These are phyloP conservation scores for Tyto alba DNA, from an alignment of 2,113 vertebrate genomes.

Conservation along the genomic window DNA sequence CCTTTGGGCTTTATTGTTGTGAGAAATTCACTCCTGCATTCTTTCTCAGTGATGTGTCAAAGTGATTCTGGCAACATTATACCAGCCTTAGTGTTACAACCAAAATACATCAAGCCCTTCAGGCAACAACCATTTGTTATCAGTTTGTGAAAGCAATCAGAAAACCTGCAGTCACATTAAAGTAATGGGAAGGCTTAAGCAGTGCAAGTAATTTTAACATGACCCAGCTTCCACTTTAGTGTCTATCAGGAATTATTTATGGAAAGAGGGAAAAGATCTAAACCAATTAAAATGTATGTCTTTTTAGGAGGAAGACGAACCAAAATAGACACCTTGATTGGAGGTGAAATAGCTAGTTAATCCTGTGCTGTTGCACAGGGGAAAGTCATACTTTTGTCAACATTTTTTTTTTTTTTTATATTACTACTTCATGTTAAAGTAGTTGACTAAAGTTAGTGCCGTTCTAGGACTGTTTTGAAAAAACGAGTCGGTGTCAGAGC, in stretches of 20 bases:
- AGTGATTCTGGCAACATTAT: neutral
- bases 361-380: neutral
- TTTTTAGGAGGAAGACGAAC: constrained; percentile 18
- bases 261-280: neutral
- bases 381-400: neutral
- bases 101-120: constrained; percentile 14
- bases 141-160: constrained; percentile 69
- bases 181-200: neutral
- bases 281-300: constrained; percentile 35
- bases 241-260: constrained; percentile 12
- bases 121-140: constrained; percentile 64
- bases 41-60: neutral
- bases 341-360: neutral
- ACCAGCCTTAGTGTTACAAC: neutral
- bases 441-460: neutral
- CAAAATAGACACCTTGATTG: constrained; percentile 22
- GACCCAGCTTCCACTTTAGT: neutral
- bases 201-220: neutral
- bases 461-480: neutral
- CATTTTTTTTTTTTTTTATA: neutral
- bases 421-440: constrained; percentile 1
- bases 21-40: neutral
- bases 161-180: constrained; percentile 13
- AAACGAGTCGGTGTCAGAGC: constrained; percentile 49
- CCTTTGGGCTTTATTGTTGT: neutral